A percentile compares a stretch with the other conserved stretches of the same genome.
Conservation (phyloP, 1,140 invertebrate species). For the Aphelinus atriplicis region DNA sequence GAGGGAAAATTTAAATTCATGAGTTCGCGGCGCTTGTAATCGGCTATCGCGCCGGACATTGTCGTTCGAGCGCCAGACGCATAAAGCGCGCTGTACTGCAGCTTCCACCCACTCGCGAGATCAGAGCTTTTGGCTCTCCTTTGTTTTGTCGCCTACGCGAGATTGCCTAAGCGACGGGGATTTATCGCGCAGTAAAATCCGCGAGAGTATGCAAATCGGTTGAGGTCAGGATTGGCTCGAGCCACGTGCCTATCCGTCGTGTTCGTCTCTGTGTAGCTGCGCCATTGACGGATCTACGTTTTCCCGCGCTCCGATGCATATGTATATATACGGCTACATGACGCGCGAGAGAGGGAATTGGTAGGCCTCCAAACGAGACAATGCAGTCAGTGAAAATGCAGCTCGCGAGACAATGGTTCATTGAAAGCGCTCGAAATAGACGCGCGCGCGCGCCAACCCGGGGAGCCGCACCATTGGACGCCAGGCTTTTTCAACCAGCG, state of each 20-base stretch:
- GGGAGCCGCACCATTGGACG: too few relatives aligned
- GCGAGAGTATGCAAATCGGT: conserved; percentile 62
- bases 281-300: neutral
- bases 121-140: conserved; percentile 28
- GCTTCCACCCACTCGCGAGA: conserved; percentile 41
- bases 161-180: conserved; percentile 61
- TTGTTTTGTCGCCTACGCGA: conserved; percentile 44
- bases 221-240: conserved; percentile 60
- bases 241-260: neutral
- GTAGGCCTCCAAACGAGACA: too few relatives aligned
- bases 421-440: conserved; percentile 12
- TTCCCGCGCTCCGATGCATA: neutral
- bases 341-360: too few relatives aligned
- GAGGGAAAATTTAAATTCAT: too few relatives aligned
- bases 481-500: too few relatives aligned
- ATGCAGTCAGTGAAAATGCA: conserved; percentile 12
- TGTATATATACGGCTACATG: too few relatives aligned
- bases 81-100: conserved; percentile 57
- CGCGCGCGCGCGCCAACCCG: too few relatives aligned
- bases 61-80: conserved; percentile 51
- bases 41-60: conserved; percentile 49
- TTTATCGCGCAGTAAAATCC: conserved; percentile 61
- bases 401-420: conserved; percentile 11
- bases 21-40: conserved; percentile 25
- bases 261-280: neutral